Evolutionary conservation across 2,797 vertebrate species (phyloP).

Genomic region (Garrulus glandarius): DNA sequence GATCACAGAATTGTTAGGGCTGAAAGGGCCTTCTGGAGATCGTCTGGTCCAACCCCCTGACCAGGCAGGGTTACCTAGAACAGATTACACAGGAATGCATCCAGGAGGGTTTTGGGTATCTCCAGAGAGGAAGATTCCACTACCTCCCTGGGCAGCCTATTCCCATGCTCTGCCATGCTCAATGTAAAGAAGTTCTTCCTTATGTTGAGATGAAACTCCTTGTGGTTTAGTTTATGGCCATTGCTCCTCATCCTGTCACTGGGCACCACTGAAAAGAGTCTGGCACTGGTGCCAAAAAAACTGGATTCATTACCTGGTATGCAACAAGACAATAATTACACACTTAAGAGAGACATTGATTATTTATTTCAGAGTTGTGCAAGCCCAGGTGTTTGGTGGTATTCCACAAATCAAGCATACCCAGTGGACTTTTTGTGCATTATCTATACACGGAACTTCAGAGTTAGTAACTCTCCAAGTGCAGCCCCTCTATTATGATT

Average conservation of each 20-base stretch:
- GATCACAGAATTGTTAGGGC: not conserved
- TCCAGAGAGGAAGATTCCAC: not conserved
- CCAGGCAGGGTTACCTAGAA: not conserved
- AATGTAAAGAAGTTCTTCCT: not conserved
- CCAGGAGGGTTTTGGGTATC: not conserved
- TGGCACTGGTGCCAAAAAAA: not conserved
- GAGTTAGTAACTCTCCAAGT: not conserved
- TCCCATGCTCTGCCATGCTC: not conserved
- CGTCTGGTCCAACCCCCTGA: not conserved
- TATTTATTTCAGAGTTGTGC: not conserved
- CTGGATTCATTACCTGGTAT: not conserved
- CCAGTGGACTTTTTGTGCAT: not conserved
- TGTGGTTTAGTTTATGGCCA: not conserved
- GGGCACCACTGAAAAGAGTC: not conserved
- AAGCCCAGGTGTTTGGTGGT: accelerated
- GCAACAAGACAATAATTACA: not conserved
- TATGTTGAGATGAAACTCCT: not conserved
- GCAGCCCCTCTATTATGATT: not conserved
- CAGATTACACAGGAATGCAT: not conserved
- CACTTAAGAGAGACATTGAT: not conserved
- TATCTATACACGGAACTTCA: accelerated
- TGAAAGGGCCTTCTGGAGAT: not conserved
- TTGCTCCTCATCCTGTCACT: not conserved
- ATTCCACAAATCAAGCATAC: not conserved
- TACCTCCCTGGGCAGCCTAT: not conserved